Base-by-base conservation (phyloP, 2,113 vertebrate species). In the Gadus chalcogrammus region DNA sequence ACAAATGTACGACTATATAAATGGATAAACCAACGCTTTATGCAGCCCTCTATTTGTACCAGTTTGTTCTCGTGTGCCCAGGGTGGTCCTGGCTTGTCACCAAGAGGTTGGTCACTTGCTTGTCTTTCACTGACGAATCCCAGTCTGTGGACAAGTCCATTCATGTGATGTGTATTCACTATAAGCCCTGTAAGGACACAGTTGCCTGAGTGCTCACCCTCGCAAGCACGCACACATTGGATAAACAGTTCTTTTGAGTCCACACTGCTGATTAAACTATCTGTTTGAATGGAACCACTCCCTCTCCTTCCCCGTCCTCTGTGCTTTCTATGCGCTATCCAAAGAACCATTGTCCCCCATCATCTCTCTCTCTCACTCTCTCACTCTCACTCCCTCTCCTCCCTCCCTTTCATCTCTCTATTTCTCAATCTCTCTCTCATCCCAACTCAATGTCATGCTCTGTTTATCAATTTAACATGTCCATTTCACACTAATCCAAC, bases 401-500 rank as follows among this genome's bases (percentile, higher is more conserved):
- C 42, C 42, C 12, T 13, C 42, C 42, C 12, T 13, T 48, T 48
- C 2, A 48, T 48, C 9, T 48, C 9, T 48, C 42, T 48, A 13
- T 48, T 13, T 48, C 42, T 48, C 42, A 13, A 16, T 17, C 55
- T 82, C 71, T 66, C 79, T 82, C 79, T 88, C 89, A 90, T 90
- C 81, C 84, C 70, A 67, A 85, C 79, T 87, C 87, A 85, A 87
- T 85, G 89, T 91, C 90, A 90, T 90, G 88, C 91, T 90, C 90
- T 90, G 87, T 91, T 89, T 90, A 83, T 85, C 90, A 89, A 88
- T 88, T 90, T 84, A 78, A 84, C 84, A 76, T 91, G 90, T 87
- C 84, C 84, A 91, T 91, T 92, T 89, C 89, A 89, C 88, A 91
- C 88, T 88, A 85, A 88, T 87, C 89, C 88, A 91, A 83, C 79